Conservation (phyloP, 35 echinoderm and acorn worm genomes). For the Eucidaris tribuloides region DNA sequence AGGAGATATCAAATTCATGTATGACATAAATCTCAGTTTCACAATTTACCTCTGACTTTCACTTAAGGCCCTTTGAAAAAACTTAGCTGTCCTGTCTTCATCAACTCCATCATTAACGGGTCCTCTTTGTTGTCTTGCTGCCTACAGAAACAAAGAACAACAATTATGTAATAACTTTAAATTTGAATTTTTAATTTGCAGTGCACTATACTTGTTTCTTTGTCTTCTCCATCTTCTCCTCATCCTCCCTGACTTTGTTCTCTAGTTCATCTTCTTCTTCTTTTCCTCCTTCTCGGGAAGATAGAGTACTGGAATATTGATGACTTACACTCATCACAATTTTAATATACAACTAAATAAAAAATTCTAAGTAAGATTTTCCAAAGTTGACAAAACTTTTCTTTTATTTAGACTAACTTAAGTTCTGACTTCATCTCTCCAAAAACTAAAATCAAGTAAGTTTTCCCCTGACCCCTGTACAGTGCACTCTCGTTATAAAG, state of each 20-base stretch:
- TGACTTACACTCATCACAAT: too few relatives aligned
- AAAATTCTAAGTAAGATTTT: too few relatives aligned
- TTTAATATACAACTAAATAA: too few relatives aligned
- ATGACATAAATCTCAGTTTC: not conserved
- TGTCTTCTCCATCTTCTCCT: not conserved
- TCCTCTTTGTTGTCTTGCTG: not conserved
- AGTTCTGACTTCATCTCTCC: too few relatives aligned
- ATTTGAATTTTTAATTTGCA: not conserved
- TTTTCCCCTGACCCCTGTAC: too few relatives aligned
- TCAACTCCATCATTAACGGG: not conserved
- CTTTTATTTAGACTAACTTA: too few relatives aligned
- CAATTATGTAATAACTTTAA: not conserved
- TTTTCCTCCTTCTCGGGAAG: too few relatives aligned
- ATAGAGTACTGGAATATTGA: too few relatives aligned
- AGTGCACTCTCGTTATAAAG: too few relatives aligned
- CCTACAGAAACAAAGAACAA: not conserved
- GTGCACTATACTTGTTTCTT: not conserved
- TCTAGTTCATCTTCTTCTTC: too few relatives aligned
- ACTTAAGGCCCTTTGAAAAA: constrained; percentile 78
- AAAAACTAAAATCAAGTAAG: too few relatives aligned
- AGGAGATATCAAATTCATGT: not conserved
- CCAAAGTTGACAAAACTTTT: too few relatives aligned
- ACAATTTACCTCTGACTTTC: constrained; percentile 79
- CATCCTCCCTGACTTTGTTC: not conserved
- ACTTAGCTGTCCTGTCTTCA: constrained; percentile 51